A percentile compares a stretch with the other conserved stretches of the same genome.
These are phyloP conservation scores for Thymelicus acteon DNA, from an alignment of 2,888 invertebrate species.

Conservation along the genomic window DNA sequence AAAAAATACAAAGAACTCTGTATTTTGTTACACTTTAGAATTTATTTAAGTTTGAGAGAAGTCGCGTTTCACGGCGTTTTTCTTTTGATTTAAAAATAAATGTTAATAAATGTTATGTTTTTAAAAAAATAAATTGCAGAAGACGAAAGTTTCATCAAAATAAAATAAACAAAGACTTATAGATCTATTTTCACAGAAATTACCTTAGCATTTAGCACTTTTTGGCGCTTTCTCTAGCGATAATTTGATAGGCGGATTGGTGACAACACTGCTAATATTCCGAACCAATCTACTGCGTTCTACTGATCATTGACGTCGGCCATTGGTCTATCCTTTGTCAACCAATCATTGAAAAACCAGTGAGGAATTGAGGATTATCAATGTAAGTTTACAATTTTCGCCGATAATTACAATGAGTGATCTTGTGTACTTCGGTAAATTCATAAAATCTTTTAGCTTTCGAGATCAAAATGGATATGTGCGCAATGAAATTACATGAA, in stretches of 20 bases:
- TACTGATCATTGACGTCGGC: constrained; percentile 90
- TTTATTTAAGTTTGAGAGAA: too few relatives aligned
- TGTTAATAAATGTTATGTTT: too few relatives aligned
- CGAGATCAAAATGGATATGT: constrained; percentile 47
- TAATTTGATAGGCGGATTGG: constrained; percentile 27
- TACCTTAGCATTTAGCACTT: constrained; percentile 11
- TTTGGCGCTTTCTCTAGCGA: constrained; percentile 17
- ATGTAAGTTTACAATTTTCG: constrained; percentile 81
- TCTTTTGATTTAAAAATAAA: too few relatives aligned
- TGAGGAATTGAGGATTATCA: constrained; percentile 80
- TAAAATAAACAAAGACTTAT: too few relatives aligned
- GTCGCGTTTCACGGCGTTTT: too few relatives aligned
- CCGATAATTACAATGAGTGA: constrained; percentile 64
- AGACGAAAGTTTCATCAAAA: too few relatives aligned
- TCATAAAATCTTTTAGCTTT: constrained; percentile 50
- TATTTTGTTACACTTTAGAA: too few relatives aligned
- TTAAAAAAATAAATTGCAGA: too few relatives aligned
- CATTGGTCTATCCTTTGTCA: constrained; percentile 94
- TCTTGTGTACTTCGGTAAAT: constrained; percentile 51
- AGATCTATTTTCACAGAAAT: not conserved
- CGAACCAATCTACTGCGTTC: constrained; percentile 89
- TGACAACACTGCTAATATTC: constrained; percentile 62
- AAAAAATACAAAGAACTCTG: too few relatives aligned
- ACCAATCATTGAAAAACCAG: constrained; percentile 95
- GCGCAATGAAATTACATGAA: constrained; percentile 63